phyloP scores from a whole-genome alignment of 2,888 invertebrate genomes.

The Ischnus inquisitorius region DNA sequence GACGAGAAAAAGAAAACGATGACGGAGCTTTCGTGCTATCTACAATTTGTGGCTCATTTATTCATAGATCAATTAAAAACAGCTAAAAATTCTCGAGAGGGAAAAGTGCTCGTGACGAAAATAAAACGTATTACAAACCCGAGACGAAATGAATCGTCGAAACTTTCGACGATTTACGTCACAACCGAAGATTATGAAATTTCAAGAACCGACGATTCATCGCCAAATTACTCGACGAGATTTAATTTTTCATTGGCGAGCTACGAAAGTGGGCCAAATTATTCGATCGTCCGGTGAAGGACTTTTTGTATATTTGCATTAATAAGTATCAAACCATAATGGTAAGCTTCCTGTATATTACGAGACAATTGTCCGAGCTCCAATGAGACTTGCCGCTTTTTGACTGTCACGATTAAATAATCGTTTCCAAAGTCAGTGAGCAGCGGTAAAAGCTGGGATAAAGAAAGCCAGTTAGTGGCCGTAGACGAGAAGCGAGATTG shows the following conservation, averaged over 20 bases:
- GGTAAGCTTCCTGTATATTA: background rate
- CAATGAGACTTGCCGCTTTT: background rate
- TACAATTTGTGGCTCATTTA: constrained; percentile 72
- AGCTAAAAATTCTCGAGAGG: constrained; percentile 29
- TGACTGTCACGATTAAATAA: background rate
- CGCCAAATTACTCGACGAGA: too few relatives aligned
- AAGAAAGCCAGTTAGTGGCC: background rate
- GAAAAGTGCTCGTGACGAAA: constrained; percentile 18
- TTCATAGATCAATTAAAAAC: constrained; percentile 76
- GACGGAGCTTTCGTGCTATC: constrained; percentile 17
- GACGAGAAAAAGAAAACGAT: constrained; percentile 22
- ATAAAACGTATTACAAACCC: constrained; percentile 1
- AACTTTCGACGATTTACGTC: too few relatives aligned
- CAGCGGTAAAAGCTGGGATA: background rate
- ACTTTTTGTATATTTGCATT: background rate
- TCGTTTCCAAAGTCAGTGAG: constrained; percentile 13
- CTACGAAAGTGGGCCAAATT: background rate
- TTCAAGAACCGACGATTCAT: too few relatives aligned
- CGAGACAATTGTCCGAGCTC: background rate
- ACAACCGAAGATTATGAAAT: too few relatives aligned
- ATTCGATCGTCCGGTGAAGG: background rate
- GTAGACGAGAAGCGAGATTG: constrained; percentile 18
- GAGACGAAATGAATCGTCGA: too few relatives aligned
- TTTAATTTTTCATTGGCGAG: background rate
- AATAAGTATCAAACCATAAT: background rate